Conservation (phyloP, 1,140 invertebrate genomes). For the Heliconius melpomene region DNA sequence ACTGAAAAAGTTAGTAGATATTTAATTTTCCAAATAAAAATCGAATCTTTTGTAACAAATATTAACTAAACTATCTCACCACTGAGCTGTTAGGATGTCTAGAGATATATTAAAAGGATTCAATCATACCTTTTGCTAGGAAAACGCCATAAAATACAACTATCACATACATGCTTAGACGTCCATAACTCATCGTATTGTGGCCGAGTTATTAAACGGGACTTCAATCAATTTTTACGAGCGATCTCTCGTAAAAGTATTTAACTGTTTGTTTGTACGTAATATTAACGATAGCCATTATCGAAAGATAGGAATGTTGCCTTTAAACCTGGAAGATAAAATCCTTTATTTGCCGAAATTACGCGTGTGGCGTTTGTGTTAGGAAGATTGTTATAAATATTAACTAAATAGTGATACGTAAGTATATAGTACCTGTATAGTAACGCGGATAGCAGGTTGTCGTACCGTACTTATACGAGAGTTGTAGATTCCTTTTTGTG, state of each 20-base stretch:
- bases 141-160: constrained; percentile 54
- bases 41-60: not conserved
- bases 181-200: constrained; percentile 61
- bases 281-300: constrained; percentile 73
- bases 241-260: constrained; percentile 75
- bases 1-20: not conserved
- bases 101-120: constrained; percentile 25
- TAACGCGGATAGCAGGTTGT: too few relatives aligned
- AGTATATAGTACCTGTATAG: not conserved
- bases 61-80: not conserved
- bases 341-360: constrained; percentile 5
- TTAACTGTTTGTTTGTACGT: constrained; percentile 77
- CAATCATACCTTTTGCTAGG: constrained; percentile 54
- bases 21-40: not conserved
- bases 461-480: not conserved
- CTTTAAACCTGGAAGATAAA: constrained; percentile 40
- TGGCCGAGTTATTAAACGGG: constrained; percentile 59
- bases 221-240: constrained; percentile 79
- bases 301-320: constrained; percentile 43
- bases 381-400: not conserved
- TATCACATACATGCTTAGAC: constrained; percentile 56
- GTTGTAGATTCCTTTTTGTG: too few relatives aligned
- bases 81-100: not conserved
- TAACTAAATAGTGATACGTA: not conserved
- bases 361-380: not conserved